phyloP scores from a whole-genome alignment of 2,888 invertebrate genomes.

The Epicampocera succincta region DNA sequence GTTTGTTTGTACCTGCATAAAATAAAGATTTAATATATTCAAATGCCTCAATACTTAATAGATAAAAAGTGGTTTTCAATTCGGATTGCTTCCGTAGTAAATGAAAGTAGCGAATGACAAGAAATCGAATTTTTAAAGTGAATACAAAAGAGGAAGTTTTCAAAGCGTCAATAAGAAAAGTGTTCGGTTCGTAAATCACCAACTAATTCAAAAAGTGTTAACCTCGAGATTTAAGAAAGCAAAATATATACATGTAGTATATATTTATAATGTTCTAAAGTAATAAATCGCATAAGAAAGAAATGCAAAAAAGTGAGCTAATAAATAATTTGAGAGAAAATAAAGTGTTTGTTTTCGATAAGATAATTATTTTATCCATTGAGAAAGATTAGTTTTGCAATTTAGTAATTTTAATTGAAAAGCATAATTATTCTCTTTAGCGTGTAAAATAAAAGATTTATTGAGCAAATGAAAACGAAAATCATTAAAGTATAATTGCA shows the following conservation, averaged over 20 bases:
- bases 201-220: conserved; percentile 27
- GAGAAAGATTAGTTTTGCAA: conserved; percentile 17
- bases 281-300: conserved; percentile 5
- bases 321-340: conserved; percentile 15
- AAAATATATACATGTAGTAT: no score
- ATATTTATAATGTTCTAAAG: conserved; percentile 4
- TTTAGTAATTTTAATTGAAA: conserved; percentile 24
- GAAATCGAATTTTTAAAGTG: conserved; percentile 15
- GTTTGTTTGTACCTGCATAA: no score
- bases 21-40: no score
- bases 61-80: not conserved
- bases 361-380: conserved; percentile 26
- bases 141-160: conserved; percentile 53
- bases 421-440: conserved; percentile 28
- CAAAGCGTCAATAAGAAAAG: conserved; percentile 71
- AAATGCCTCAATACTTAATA: not conserved
- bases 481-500: conserved; percentile 14
- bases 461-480: conserved; percentile 28
- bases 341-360: conserved; percentile 37
- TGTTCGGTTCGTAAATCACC: conserved; percentile 47
- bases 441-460: conserved; percentile 10
- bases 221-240: conserved; percentile 25
- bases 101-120: not conserved
- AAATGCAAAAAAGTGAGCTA: conserved; percentile 15
- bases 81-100: no score